phyloP scores from a whole-genome alignment of 2,797 vertebrate species.

The Poeciliopsis infans region DNA sequence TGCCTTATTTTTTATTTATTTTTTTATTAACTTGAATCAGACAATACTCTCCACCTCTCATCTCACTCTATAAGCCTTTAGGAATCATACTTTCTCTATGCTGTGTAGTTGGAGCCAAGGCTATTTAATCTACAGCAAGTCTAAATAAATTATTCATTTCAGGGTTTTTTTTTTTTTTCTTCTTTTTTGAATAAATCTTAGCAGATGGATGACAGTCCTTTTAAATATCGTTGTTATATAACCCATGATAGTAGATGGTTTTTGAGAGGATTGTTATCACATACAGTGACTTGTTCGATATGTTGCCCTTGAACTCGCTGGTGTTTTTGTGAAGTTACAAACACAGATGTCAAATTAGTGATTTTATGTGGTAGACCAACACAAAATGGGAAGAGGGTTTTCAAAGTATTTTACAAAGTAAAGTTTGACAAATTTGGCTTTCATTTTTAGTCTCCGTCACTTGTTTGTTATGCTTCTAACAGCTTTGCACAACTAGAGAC shows the following conservation, averaged over 20 bases:
- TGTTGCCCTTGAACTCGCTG: neutral
- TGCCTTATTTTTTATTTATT: neutral
- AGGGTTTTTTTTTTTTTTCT: no score
- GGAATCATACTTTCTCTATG: neutral
- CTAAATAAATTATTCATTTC: neutral
- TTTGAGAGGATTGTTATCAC: neutral
- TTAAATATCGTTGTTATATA: neutral
- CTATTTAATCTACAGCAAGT: neutral
- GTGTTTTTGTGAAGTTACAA: neutral
- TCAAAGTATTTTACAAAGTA: neutral
- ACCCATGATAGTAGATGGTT: neutral
- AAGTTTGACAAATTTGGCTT: neutral
- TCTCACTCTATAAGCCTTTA: neutral
- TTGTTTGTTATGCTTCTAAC: neutral
- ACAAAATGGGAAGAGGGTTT: neutral
- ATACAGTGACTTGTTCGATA: neutral
- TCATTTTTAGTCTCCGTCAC: neutral
- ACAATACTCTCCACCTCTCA: neutral
- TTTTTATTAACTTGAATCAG: neutral
- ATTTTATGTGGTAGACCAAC: neutral
- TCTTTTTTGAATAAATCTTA: neutral
- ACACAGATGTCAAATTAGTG: neutral
- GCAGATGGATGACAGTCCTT: neutral
- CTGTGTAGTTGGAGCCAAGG: neutral
- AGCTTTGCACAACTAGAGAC: neutral